Base-by-base conservation (phyloP, 2,888 invertebrate species). In the Drosophila hamatofila region DNA sequence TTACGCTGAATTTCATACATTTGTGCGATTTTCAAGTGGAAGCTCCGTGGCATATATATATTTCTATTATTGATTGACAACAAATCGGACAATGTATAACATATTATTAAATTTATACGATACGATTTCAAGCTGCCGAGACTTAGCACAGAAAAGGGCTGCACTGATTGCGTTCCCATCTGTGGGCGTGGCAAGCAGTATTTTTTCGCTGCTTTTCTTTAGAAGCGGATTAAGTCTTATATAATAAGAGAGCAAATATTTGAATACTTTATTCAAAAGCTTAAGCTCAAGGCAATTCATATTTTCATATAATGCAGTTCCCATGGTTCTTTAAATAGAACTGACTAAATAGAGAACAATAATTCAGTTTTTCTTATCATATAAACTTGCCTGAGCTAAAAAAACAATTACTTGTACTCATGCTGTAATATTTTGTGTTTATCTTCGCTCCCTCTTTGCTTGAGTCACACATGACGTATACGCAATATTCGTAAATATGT, bases 1-100 rank as follows among this genome's bases (percentile, higher is more conserved):
- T 48, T 62, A 55, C 23, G 37, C 42, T 35, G 66, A 39, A 42
- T 56, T 61, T 46, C 42, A n/a, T 59, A 60, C 44, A 63, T 56
- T 62, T 42, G n/a, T 39, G 35, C 21, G 25, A 55, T 64, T 59
- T 65, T 79, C 25, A 65, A 59, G 64, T 64, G 69, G 49, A 52
- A 56, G 49, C 39, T 57, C 41, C 27, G 55, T 44, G 33, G 46
- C 27, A 55, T 57, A 42, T 64, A 41, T 62, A 66, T 57, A 48
- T 64, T n/a, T 46, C n/a, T 51, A 9, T 37, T 58, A 65, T 79
- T 79, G 79, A 76, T 69, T 75, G 60, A 55, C 49, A 79, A 41
- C 9, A n/a, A 56, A 27, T 16, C n/a, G 54, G 25, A 23, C 48
- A 68, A 56, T 57, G 61, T 59, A 12, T n/a, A 16, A 48, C 33